phyloP scores from a whole-genome alignment of 2,113 vertebrate species.

The Grammomys surdaster region DNA sequence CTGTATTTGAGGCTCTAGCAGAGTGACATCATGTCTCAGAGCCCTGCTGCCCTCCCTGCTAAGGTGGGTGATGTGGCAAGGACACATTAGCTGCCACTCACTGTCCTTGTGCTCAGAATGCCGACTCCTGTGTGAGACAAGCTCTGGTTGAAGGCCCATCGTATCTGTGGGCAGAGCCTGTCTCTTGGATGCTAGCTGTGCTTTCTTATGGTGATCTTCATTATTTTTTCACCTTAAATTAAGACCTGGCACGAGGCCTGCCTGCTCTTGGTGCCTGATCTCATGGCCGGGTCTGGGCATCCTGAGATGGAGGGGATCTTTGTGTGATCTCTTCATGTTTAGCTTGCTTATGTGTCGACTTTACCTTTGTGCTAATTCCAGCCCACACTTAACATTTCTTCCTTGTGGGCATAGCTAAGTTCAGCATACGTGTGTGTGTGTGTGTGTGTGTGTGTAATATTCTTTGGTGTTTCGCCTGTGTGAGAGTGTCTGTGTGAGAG shows the following conservation, averaged over 20 bases:
- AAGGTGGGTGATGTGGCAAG: no score
- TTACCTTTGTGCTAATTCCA: neutral
- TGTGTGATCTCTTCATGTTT: accelerated
- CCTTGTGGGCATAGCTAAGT: accelerated
- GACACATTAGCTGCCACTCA: accelerated
- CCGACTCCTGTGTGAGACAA: accelerated
- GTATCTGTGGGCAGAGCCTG: neutral
- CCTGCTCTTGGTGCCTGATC: no score
- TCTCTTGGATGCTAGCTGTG: neutral
- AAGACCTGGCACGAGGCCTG: neutral
- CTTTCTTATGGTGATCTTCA: neutral
- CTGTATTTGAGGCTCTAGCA: neutral
- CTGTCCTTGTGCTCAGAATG: accelerated
- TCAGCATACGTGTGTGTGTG: neutral
- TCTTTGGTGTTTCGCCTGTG: neutral
- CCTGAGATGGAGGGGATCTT: no score
- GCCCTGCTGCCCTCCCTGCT: neutral
- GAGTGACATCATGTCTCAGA: neutral
- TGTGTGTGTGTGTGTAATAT: neutral
- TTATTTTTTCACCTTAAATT: neutral
- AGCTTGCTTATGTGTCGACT: neutral
- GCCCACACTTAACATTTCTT: neutral
- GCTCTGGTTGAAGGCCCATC: neutral
- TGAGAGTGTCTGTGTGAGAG: neutral
- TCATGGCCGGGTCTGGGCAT: neutral